Evolutionary conservation across 2,113 vertebrate genomes (phyloP).

Genomic region (Psephotus haematonotus): DNA sequence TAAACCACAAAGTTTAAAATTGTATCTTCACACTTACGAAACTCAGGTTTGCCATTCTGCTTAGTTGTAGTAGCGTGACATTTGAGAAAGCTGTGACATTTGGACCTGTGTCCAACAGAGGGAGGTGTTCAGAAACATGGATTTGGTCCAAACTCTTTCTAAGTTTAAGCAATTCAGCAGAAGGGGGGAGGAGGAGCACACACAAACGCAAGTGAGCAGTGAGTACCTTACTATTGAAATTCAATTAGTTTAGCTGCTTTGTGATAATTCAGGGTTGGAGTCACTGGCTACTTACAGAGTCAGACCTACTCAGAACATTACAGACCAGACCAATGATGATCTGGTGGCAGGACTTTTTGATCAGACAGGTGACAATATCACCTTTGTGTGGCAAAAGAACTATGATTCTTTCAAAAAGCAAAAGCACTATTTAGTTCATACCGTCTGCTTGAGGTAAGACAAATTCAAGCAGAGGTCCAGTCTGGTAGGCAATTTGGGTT

Average conservation of each 20-base stretch:
- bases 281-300: neutral
- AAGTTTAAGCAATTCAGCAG: conserved; percentile 10
- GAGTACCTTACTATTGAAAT: neutral
- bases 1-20: neutral
- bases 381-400: neutral
- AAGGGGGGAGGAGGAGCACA: neutral
- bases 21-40: neutral
- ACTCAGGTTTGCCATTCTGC: neutral
- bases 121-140: neutral
- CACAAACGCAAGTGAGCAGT: neutral
- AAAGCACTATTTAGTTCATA: neutral
- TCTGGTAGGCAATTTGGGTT: neutral
- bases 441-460: neutral
- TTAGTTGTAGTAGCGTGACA: neutral
- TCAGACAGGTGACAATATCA: neutral
- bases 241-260: neutral
- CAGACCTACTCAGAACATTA: neutral
- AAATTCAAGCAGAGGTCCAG: neutral
- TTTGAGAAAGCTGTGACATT: conserved; percentile 2
- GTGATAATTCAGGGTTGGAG: neutral
- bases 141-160: conserved; percentile 18
- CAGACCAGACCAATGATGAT: neutral
- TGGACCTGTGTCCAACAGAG: conserved; percentile 38
- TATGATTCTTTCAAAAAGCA: neutral
- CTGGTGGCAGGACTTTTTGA: neutral